Evolutionary conservation across 2,113 vertebrate species (phyloP).

Genomic region (Psephotus haematonotus): DNA sequence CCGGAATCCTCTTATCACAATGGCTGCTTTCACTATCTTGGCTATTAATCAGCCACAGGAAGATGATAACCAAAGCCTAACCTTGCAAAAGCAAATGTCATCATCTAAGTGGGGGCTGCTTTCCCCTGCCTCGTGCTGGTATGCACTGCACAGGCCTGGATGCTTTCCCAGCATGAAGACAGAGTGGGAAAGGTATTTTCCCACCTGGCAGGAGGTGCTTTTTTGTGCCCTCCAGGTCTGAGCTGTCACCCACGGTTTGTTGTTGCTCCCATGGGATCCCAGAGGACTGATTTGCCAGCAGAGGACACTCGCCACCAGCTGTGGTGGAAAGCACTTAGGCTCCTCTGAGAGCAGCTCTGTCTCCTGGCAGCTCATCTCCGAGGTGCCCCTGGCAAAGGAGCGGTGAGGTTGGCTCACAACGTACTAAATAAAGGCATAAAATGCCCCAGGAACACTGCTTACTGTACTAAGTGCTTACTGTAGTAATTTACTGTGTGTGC

Average conservation of each 20-base stretch:
- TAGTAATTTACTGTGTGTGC: not conserved
- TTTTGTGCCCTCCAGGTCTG: not conserved
- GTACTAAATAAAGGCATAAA: not conserved
- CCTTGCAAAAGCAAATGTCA: not conserved
- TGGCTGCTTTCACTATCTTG: not conserved
- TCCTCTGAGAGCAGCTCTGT: not conserved
- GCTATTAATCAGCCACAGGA: not conserved
- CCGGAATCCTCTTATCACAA: not conserved
- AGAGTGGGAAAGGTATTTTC: not conserved
- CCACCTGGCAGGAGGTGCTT: not conserved
- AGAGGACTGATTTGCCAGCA: not conserved
- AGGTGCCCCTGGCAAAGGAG: not conserved
- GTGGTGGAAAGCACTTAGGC: rapidly evolving
- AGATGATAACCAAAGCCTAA: not conserved
- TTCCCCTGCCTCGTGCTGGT: not conserved
- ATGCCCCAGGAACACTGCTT: not conserved
- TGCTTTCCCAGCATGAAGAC: not conserved
- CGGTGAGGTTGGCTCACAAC: not conserved
- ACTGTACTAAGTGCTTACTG: not conserved
- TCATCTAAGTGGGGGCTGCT: not conserved
- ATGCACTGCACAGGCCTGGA: not conserved
- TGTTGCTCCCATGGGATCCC: not conserved
- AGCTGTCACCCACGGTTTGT: not conserved
- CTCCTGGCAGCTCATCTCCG: not conserved
- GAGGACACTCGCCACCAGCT: not conserved